A percentile compares a stretch with the other conserved stretches of the same genome.
These are phyloP conservation scores for Tenthredo amoena DNA, from an alignment of 2,888 invertebrate genomes.

Conservation along the genomic window DNA sequence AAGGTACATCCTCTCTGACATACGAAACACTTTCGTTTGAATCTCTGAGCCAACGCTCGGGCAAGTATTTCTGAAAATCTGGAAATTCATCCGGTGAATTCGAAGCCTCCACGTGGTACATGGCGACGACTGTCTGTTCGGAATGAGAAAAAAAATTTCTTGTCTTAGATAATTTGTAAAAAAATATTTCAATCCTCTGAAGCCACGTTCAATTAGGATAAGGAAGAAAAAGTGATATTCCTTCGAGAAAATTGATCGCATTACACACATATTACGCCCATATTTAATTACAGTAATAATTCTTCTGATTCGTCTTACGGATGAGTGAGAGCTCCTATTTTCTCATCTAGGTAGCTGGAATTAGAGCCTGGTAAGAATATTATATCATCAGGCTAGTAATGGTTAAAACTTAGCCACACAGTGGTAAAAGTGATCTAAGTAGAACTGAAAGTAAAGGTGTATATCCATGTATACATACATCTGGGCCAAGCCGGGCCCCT, in stretches of 20 bases:
- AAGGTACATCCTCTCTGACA: slow-evolving; percentile 9
- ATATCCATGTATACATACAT: neutral
- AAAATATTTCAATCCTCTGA: neutral
- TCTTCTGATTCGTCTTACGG: neutral
- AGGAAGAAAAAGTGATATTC: neutral
- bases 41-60: slow-evolving; percentile 71
- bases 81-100: slow-evolving; percentile 68
- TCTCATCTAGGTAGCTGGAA: neutral
- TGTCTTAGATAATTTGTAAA: neutral
- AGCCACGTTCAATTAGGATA: too few species aligned
- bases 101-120: slow-evolving; percentile 68
- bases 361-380: neutral
- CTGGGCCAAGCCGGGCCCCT: slow-evolving; percentile 2
- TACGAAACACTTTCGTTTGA: slow-evolving; percentile 29
- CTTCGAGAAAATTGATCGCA: neutral
- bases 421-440: neutral
- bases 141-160: neutral
- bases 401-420: neutral
- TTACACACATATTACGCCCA: neutral
- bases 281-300: slow-evolving; percentile 14
- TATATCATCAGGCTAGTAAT: neutral
- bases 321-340: neutral
- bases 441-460: neutral
- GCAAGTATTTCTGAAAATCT: slow-evolving; percentile 66
- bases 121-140: slow-evolving; percentile 62